These are phyloP conservation scores for Diplosoma virens DNA, from an alignment of 23 tunicate species.

Conservation along the genomic window DNA sequence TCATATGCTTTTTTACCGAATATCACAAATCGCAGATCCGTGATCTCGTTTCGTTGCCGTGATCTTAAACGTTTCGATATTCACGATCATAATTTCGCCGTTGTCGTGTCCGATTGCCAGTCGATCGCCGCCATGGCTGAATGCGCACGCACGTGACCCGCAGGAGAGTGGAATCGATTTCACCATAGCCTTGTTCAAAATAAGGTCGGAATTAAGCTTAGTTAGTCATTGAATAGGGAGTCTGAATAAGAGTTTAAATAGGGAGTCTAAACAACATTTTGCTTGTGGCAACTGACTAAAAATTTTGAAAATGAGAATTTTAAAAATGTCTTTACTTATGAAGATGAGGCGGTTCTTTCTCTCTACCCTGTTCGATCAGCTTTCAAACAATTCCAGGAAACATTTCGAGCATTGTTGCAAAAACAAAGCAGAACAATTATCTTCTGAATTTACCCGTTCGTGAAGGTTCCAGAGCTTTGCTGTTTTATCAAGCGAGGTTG, in stretches of 20 bases:
- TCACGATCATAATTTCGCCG: conserved; percentile 78
- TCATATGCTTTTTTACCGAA: too few relatives aligned
- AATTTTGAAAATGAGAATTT: too few relatives aligned
- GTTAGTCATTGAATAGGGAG: neutral
- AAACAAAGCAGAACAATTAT: too few relatives aligned
- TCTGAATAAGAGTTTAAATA: too few relatives aligned
- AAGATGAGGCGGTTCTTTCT: neutral
- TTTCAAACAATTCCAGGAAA: too few relatives aligned
- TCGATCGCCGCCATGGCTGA: conserved; percentile 65
- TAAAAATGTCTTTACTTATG: too few relatives aligned
- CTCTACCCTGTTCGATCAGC: too few relatives aligned
- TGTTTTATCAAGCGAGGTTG: conserved; percentile 84
- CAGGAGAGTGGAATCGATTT: conserved; percentile 45
- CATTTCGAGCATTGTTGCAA: too few relatives aligned
- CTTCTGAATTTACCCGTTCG: conserved; percentile 39
- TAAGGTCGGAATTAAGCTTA: conserved; percentile 1
- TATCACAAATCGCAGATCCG: conserved; percentile 55
- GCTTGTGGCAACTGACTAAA: too few relatives aligned
- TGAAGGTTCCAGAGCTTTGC: conserved; percentile 94
- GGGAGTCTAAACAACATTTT: too few relatives aligned
- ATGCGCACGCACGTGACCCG: conserved; percentile 83
- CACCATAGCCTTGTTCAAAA: too few relatives aligned
- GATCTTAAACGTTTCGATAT: conserved; percentile 43
- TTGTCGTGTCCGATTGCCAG: conserved; percentile 86
- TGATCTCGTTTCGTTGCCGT: conserved; percentile 58